phyloP scores from a whole-genome alignment of 2,888 invertebrate species.

The Melitaea athalia region DNA sequence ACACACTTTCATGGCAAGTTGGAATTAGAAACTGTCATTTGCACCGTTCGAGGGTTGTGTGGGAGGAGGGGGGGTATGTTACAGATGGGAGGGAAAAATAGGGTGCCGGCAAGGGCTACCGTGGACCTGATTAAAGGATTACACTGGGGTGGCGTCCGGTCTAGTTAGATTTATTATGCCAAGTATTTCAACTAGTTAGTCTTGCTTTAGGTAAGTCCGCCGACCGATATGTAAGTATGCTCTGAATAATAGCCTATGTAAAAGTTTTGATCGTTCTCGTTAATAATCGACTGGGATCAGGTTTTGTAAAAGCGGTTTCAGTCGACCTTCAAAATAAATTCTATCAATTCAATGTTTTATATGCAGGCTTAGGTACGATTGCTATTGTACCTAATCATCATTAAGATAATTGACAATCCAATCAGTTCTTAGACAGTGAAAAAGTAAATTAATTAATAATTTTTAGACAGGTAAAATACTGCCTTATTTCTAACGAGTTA shows the following conservation, averaged over 20 bases:
- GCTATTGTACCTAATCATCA: too few species aligned
- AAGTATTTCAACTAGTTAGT: conserved; percentile 78
- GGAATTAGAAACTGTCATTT: conserved; percentile 84
- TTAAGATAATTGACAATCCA: too few species aligned
- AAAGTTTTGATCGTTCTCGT: not conserved
- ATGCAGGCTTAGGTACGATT: too few species aligned
- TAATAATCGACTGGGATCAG: not conserved
- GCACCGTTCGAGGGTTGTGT: conserved; percentile 74
- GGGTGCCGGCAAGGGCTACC: conserved; percentile 79
- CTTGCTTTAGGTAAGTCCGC: conserved; percentile 49
- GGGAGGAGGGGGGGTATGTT: conserved; percentile 52
- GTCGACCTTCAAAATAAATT: too few species aligned
- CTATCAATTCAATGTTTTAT: too few species aligned
- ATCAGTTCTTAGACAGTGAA: too few species aligned
- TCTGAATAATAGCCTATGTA: not conserved
- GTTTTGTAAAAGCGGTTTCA: too few species aligned
- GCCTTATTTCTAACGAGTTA: too few species aligned
- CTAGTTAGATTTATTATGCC: conserved; percentile 81
- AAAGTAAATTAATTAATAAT: too few species aligned
- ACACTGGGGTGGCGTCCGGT: conserved; percentile 76
- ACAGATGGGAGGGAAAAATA: conserved; percentile 73
- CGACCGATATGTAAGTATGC: conserved; percentile 7
- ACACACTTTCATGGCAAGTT: conserved; percentile 83
- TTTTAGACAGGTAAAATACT: too few species aligned
- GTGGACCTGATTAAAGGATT: conserved; percentile 82